phyloP scores from a whole-genome alignment of 2,113 vertebrate genomes.

The Mormoops blainvillei region DNA sequence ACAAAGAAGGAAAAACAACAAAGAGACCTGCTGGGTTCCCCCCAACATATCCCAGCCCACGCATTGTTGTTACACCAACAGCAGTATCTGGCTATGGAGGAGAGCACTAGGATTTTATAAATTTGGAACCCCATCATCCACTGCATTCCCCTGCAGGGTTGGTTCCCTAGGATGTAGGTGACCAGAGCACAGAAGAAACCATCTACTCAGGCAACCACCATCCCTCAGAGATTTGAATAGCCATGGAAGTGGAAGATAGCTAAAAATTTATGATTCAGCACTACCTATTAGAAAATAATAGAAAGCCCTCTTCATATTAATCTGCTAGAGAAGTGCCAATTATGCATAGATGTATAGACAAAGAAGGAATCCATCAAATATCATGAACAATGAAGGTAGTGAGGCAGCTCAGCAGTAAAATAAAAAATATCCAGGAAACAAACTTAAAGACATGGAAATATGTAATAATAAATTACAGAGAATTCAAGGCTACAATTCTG shows the following conservation, averaged over 20 bases:
- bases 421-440: not conserved
- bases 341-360: not conserved
- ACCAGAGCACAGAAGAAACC: not conserved
- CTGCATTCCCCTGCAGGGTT: not conserved
- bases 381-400: not conserved
- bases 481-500: not conserved
- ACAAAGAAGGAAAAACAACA: not conserved
- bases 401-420: not conserved
- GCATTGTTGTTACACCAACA: not conserved
- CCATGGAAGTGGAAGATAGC: not conserved
- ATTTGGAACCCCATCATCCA: not conserved
- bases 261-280: not conserved
- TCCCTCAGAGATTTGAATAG: not conserved
- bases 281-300: not conserved
- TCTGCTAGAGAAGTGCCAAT: not conserved
- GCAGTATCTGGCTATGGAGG: not conserved
- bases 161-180: not conserved
- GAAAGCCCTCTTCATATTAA: not conserved
- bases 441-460: not conserved
- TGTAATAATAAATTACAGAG: not conserved
- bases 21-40: not conserved
- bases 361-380: not conserved
- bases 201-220: not conserved
- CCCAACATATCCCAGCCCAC: not conserved
- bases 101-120: not conserved